A percentile compares a stretch with the other conserved stretches of the same genome.
Conservation (phyloP, 2,113 vertebrate genomes). For the Varanus salvator region DNA sequence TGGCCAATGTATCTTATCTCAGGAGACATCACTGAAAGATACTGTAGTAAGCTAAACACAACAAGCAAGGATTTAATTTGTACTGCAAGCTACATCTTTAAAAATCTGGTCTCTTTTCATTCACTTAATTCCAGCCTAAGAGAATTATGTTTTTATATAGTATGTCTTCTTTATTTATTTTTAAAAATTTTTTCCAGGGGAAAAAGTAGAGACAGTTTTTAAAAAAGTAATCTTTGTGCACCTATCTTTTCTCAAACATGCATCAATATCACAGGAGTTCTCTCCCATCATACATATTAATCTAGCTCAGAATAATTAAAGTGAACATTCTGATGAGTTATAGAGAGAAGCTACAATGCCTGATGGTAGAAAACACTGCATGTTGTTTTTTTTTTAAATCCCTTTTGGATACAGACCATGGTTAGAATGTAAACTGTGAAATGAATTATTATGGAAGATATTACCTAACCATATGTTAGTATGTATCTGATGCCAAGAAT, state of each 20-base stretch:
- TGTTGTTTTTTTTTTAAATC: constrained; percentile 1
- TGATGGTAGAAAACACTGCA: constrained; percentile 16
- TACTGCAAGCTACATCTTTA: neutral
- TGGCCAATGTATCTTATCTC: neutral
- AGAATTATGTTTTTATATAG: neutral
- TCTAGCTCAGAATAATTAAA: constrained; percentile 14
- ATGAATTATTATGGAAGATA: constrained; percentile 20
- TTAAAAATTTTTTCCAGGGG: neutral
- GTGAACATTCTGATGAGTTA: constrained; percentile 20
- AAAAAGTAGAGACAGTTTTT: neutral
- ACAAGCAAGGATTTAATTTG: neutral
- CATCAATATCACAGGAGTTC: neutral
- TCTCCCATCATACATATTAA: neutral
- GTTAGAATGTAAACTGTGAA: constrained; percentile 24
- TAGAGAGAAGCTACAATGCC: constrained; percentile 8
- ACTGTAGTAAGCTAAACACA: neutral
- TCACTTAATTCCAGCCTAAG: neutral
- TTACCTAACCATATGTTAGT: constrained; percentile 13
- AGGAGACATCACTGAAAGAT: neutral
- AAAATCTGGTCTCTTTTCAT: neutral
- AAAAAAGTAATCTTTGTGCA: neutral
- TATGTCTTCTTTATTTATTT: neutral
- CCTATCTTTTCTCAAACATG: neutral
- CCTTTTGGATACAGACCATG: constrained; percentile 2
- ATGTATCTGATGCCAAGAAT: constrained; percentile 19